Base-by-base conservation (phyloP, 2,888 invertebrate species). In the Leucophenga montana region DNA sequence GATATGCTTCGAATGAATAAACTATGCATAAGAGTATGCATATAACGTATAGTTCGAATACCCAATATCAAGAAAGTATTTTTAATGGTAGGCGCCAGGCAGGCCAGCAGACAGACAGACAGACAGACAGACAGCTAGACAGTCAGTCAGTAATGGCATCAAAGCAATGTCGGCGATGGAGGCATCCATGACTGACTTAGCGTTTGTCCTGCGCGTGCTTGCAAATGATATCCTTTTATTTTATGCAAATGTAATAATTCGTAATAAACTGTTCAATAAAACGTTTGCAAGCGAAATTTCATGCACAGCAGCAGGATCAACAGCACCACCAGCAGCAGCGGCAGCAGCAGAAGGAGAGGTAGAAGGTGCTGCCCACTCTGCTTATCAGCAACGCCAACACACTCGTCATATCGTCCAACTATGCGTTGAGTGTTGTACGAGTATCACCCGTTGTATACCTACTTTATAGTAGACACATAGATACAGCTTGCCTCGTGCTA, bases 211-310 rank as follows among this genome's bases (percentile, higher is more conserved):
- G 31, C 50, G 66, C 53, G 39, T 39, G 39, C 33, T 53, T 14
- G 57, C 66, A 53, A 68, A 69, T 67, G 71, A 62, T 70, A 71
- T 68, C 53, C 62, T 65, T 67, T 72, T 46, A 68, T 68, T 72
- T 74, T 74, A 74, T 74, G 74, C 64, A 72, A 74, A 74, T 74
- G 72, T 71, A 71, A 74, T 74, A 74, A 74, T 74, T 71, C 70
- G 72, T 67, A 69, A 74, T 72, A 72, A 74, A 74, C 70, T 66
- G 69, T 68, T 72, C 71, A 66, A 74, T 72, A 69, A 74, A 74
- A 71, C 69, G 69, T 66, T 65, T 39, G 57, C 56, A 16, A 67
- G 18, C 67, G 11, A 59, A 64, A n/a, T 20, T 14, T 16, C n/a
- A 46, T 9, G 18, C 31, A 48, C 50, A 56, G 20, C 54, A 53